Base-by-base conservation (phyloP, 1,140 invertebrate species). In the Anoplolepis gracilipes region DNA sequence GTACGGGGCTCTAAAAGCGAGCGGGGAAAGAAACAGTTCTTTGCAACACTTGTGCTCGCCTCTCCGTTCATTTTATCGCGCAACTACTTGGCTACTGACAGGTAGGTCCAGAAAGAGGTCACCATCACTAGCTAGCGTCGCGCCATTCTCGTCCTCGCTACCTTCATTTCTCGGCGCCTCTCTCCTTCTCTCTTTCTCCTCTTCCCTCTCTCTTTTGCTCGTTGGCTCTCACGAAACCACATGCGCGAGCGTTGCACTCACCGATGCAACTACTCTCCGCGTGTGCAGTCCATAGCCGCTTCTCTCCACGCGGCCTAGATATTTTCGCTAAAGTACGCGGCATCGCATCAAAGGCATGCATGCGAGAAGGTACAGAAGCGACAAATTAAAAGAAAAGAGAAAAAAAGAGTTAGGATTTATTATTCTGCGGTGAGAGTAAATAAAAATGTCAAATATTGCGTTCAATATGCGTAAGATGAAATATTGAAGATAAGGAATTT, bases 311-410 rank as follows among this genome's bases (percentile, higher is more conserved):
- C 90, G 91, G 88, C 91, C 91, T 92, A 49, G 46, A 49, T 49
- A 92, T 92, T 92, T 92, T 89, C 75, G 39, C 62, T 85, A 88
- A 91, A 88, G 88, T 88, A 79, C 72, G 76, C 76, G 87, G 49
- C 67, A 69, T 69, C 57, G 73, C 57, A 77, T 90, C 49, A 90
- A 87, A 88, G 85, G 67, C 78, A 46, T 77, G 67, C 65, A 70
- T 77, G 30, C 76, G 67, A 53, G 25, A 61, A 62, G 85, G 85
- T 82, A 67, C 73, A 78, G 70, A 42, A 57, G 49, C n/a, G 46
- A 42, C 28, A 22, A 85, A 69, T 59, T 28, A 67, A 42, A 42
- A n/a, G 2, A 53, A n/a, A 6, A 75, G 30, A 39, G 11, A 19
- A 36, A 57, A 57, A 59, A 55, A 67, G 19, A 84, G 30, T 30